Evolutionary conservation across 2,888 invertebrate species (phyloP), one percentile per base, ranked within the genome.

Genomic region (Drosophila lutescens): DNA sequence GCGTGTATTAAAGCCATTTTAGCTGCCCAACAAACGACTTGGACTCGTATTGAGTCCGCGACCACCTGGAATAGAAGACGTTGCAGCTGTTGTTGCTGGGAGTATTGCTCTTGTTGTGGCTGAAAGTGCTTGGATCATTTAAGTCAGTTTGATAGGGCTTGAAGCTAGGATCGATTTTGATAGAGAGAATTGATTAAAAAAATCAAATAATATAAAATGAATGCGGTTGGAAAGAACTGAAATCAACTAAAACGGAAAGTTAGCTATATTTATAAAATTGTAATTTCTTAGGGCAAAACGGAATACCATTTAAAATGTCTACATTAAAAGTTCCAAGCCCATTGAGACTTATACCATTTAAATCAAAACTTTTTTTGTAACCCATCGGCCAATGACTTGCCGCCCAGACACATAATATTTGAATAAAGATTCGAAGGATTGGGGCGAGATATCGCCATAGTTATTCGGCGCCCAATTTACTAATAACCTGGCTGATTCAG

Each of bases 391-490:
- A 67, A 36, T 55, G 65, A 66, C 65, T 66, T 40, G 9, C 54
- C 3, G 23, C 10, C 46, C 65, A 66, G 65, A 66, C 65, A 54
- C 7, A 20, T 44, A 40, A n/a, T 32, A 40, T 47, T 32, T 17
- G 40, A 26, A 44, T 54, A 53, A 32, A 12, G 26, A 26, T 17
- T 36, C 36, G 20, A 20, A 17, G 10, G 47, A 40, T 40, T 46
- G 30, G 12, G 26, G 53, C 13, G 32, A 47, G 40, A 36, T 30
- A 70, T 43, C 13, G 13, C 49, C 58, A 75, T 77, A 81, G 81
- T 70, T 81, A 73, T 57, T 38, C 65, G 84, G 78, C 79, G 79
- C 74, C 84, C 87, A 88, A 84, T 88, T 86, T 84, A 54, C 85
- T 86, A 88, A 86, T 79, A 79, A 83, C 79, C 54, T 44, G 69